Percentiles rank a stretch among this genome's conserved stretches.
These are phyloP conservation scores for Xylocopa sonorina DNA, from an alignment of 1,140 invertebrate genomes.

Conservation along the genomic window DNA sequence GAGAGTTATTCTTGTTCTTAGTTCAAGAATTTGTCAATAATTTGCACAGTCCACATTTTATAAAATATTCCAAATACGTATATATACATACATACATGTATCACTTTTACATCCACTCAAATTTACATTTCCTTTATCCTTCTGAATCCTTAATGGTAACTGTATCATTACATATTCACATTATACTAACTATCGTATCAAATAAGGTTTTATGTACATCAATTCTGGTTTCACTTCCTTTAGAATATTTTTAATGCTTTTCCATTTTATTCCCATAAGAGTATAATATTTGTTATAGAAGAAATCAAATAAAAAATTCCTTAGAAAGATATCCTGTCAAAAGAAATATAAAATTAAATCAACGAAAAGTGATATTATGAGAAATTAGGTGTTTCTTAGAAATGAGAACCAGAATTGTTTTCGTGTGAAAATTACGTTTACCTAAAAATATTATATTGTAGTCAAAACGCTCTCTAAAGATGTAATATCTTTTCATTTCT, in stretches of 20 bases:
- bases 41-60: neutral
- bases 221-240: slow-evolving; percentile 48
- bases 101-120: slow-evolving; percentile 39
- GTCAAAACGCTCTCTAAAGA: slow-evolving; percentile 59
- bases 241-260: slow-evolving; percentile 19
- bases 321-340: no score
- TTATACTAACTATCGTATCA: slow-evolving; percentile 46
- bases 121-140: slow-evolving; percentile 42
- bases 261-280: neutral
- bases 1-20: slow-evolving; percentile 10
- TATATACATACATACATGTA: slow-evolving; percentile 50
- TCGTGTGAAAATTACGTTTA: slow-evolving; percentile 46
- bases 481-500: slow-evolving; percentile 23
- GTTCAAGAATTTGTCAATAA: neutral
- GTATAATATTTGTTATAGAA: neutral
- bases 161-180: slow-evolving; percentile 42
- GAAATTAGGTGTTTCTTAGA: neutral
- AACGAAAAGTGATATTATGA: no score
- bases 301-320: no score
- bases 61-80: no score
- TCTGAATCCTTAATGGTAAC: slow-evolving; percentile 36
- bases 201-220: slow-evolving; percentile 26
- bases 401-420: slow-evolving; percentile 49
- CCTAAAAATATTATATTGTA: slow-evolving; percentile 42
- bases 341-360: no score